Percentiles rank a stretch among this genome's conserved stretches.
phyloP scores from a whole-genome alignment of 2,888 invertebrate genomes.

The Tachina grossa region DNA sequence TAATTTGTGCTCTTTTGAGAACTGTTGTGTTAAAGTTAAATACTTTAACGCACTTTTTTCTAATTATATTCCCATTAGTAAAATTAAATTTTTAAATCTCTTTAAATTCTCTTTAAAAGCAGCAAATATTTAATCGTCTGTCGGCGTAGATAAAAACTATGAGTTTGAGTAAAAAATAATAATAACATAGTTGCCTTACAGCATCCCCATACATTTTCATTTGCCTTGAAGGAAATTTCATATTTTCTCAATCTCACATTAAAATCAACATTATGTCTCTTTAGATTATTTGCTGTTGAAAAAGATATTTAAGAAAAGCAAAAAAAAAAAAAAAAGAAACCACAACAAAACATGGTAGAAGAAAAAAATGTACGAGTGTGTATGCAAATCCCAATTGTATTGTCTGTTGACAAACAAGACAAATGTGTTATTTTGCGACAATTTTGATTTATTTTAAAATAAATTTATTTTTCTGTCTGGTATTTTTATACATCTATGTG shows the following conservation, averaged over 20 bases:
- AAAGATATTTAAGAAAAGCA: background rate
- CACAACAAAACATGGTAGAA: conserved; percentile 2
- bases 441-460: conserved; percentile 65
- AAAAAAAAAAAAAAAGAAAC: background rate
- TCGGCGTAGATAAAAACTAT: background rate
- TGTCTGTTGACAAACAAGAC: conserved; percentile 61
- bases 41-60: too few relatives aligned
- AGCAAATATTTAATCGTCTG: background rate
- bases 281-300: conserved; percentile 3
- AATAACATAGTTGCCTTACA: background rate
- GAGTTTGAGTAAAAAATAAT: background rate
- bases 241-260: background rate
- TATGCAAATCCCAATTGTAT: conserved; percentile 59
- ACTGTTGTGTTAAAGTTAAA: too few relatives aligned
- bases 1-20: too few relatives aligned
- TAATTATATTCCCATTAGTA: too few relatives aligned
- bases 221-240: background rate
- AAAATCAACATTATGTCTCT: conserved; percentile 9
- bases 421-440: conserved; percentile 63
- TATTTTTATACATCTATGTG: background rate
- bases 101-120: background rate
- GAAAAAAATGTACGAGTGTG: conserved; percentile 11
- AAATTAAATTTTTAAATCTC: background rate
- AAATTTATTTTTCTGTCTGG: conserved; percentile 47
- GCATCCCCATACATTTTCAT: background rate